Base-by-base conservation (phyloP, 2,113 vertebrate species). In the Platanista minor region DNA sequence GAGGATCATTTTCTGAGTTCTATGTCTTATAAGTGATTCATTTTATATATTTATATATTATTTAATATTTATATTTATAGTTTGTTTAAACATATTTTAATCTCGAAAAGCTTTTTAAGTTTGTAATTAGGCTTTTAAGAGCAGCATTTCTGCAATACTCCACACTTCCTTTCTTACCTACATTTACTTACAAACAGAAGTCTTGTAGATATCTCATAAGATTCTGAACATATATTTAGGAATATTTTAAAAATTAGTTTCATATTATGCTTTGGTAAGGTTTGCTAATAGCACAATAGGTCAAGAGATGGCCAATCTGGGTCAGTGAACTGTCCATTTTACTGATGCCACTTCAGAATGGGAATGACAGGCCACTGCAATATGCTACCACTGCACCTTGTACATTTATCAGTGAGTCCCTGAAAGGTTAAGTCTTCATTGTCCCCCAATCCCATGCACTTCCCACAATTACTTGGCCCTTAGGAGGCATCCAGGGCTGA, bases 181-280 rank as follows among this genome's bases (percentile, higher is more conserved):
- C 11, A 41, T 92, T 59, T 52, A 72, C 23, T 90, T 95, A 74
- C 52, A 96, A 85, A 72, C 86, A 46, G 74, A 59, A 75, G 49
- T 71, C n/a, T 61, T 27, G 91, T 11, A 93, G 14, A 31, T 17
- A 81, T 39, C 13, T 81, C 36, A 43, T 15, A 85, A 46, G 20
- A 52, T 52, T 52, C 66, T 83, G 3, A 85, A 82, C 8, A 77
- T 12, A 84, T 43, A 83, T 61, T 90, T 91, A 72, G 54, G 46
- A 87, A 36, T 87, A 93, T 89, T 77, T 85, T 72, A 49, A 91
- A 87, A 97, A 91, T 87, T 61, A 84, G 41, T 59, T 90, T 90
- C 33, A 71, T 78, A 62, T 41, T 49, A 41, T 43, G 69, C 6
- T 33, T 74, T 59, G 94, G 39, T 91, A 77, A 90, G 75, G 1